Evolutionary conservation across 2,113 vertebrate species (phyloP), one percentile per base, ranked within the genome.

Genomic region (Sebastes schlegelii): DNA sequence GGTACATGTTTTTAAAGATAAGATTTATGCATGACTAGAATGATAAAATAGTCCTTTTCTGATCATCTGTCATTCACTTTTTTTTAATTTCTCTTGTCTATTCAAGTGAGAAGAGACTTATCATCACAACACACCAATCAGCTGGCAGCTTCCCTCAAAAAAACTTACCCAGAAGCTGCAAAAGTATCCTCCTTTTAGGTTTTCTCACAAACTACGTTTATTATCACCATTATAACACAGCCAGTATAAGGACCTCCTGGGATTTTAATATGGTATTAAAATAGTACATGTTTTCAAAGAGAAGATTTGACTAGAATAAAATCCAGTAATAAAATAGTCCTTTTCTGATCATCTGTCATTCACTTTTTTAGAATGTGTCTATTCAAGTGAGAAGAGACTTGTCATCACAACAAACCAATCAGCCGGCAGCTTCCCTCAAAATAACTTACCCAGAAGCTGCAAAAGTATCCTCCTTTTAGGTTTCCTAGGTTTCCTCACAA

Each of bases 391-490:
- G 42, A 23, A 4, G 19, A 45, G 12, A 49, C 60, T 23, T 79
- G n/a, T 40, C 67, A 64, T 64, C 63, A 65, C 67, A 72, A 45
- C 21, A 73, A 82, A 71, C 75, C 14, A 26, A 26, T 81, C 78
- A 84, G 79, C 75, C 82, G 82, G 69, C 78, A 55, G 14, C 58
- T 42, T 51, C 58, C 79, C 17, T n/a, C 16, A 45, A 76, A 63
- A 68, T 60, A 5, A 4, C n/a, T 55, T 49, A 26, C 48, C 34
- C 11, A 57, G 26, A 49, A 57, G 69, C 63, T 61, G 42, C 42
- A 23, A 63, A 60, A 43, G n/a, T 60, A 26, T 60, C 58, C 58
- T 60, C 21, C 8, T 26, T 26, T 26, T 26, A 49, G 48, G 48
- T 4, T 49, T 26, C 26, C 2, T 26, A 26, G 26, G 26, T 26